Conservation (phyloP, 2,113 vertebrate genomes). For the Gymnogyps californianus region DNA sequence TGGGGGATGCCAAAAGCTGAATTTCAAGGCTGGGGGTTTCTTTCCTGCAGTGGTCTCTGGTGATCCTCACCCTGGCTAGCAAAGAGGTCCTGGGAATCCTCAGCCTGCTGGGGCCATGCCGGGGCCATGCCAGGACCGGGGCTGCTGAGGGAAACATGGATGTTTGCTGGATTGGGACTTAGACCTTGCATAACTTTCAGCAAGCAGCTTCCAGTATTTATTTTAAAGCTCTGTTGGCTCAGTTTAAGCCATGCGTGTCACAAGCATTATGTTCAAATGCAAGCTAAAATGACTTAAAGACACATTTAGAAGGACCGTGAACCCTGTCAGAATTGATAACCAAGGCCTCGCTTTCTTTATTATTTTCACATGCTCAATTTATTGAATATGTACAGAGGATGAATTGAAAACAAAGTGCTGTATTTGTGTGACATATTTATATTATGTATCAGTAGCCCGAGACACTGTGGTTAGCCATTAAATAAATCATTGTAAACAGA, state of each 20-base stretch:
- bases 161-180: neutral
- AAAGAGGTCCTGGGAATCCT: neutral
- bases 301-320: neutral
- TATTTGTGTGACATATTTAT: slow-evolving; percentile 35
- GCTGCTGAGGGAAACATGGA: neutral
- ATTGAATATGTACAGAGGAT: neutral
- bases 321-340: slow-evolving; percentile 26
- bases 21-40: neutral
- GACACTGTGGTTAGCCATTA: slow-evolving; percentile 34
- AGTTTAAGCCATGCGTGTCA: slow-evolving; percentile 4
- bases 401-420: slow-evolving; percentile 35
- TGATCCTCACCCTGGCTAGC: neutral
- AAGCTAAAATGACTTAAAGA: slow-evolving; percentile 16
- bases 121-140: neutral
- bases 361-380: slow-evolving; percentile 10
- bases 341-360: neutral
- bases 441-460: neutral
- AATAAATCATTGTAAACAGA: slow-evolving; percentile 1
- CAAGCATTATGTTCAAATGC: neutral
- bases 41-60: neutral
- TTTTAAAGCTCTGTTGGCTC: neutral
- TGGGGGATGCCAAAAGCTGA: neutral
- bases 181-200: neutral
- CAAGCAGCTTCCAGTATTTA: neutral
- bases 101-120: neutral